Evolutionary conservation across 2,797 vertebrate genomes (phyloP), one percentile per base, ranked within the genome.

Genomic region (Dipus sagitta): DNA sequence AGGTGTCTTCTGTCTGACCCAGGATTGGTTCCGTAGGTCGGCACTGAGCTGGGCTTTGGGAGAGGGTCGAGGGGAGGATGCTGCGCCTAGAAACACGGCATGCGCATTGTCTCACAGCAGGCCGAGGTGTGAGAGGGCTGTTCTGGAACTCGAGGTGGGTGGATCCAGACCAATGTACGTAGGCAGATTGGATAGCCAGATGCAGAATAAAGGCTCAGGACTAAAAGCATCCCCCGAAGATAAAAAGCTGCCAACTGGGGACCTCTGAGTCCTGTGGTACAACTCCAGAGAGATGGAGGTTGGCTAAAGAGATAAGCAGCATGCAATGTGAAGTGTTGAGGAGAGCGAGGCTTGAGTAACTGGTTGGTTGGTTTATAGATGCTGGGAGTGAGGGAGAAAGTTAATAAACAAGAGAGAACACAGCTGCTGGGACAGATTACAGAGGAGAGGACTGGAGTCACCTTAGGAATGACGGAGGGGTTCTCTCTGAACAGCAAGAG

Each of bases 121-220:
- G 77, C 72, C 47, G 34, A 23, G 12, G 18, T 32, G 6, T 21
- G 60, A 54, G 58, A 34, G 24, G 68, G 30, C 8, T 42, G 0
- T 62, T 70, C 91, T 85, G 47, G 70, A 70, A 54, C 6, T 1
- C 1, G 42, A 20, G 14, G 20, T 5, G 47, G 13, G 28, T 23
- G 0, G 2, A 21, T n/a, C 58, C 60, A 30, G 32, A 11, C 2
- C 12, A 34, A 3, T 20, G 71, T 38, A 20, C 3, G 15, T 0
- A 18, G 13, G 60, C 10, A 71, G 26, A n/a, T 34, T 1, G 26
- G 60, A 34, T 38, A 92, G 38, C 34, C 70, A 21, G 32, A 14
- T 20, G 80, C 30, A 65, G 8, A 21, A n/a, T 1, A 24, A 58
- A 60, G 15, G 5, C 3, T 82, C 62, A 65, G 58, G 38, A 23